phyloP scores from a whole-genome alignment of 2,113 vertebrate species.

The Halcyon malimbica region DNA sequence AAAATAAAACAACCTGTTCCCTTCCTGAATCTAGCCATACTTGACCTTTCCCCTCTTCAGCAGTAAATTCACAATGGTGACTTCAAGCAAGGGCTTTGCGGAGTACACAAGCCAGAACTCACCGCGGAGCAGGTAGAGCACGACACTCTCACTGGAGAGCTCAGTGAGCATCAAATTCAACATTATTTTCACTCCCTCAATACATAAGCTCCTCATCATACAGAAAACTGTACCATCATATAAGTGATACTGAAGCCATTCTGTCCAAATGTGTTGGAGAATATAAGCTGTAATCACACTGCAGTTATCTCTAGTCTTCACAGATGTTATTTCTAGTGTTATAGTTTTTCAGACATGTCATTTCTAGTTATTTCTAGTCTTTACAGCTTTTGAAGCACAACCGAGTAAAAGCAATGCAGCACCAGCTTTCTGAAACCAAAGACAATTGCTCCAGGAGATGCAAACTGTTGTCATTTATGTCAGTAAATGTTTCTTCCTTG shows the following conservation, averaged over 20 bases:
- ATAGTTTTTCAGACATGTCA: background rate
- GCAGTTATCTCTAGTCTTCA: background rate
- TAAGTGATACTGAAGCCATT: background rate
- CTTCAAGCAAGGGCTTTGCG: background rate
- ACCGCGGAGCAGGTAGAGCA: background rate
- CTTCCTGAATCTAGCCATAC: background rate
- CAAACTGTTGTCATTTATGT: background rate
- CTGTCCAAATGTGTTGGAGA: background rate
- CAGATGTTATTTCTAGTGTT: background rate
- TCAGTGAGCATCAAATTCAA: background rate
- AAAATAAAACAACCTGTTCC: constrained; percentile 7
- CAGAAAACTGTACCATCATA: background rate
- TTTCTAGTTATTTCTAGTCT: background rate
- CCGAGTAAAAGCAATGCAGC: background rate
- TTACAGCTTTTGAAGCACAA: background rate
- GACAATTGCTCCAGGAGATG: background rate
- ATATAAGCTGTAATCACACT: background rate
- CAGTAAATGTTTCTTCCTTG: background rate
- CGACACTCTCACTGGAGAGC: background rate
- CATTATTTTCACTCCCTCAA: background rate
- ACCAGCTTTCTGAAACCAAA: background rate
- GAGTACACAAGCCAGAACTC: background rate
- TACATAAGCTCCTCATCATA: background rate
- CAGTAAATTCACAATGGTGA: background rate
- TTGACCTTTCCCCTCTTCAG: background rate